phyloP scores from a whole-genome alignment of 1,140 invertebrate genomes.

The Batillaria attramentaria region DNA sequence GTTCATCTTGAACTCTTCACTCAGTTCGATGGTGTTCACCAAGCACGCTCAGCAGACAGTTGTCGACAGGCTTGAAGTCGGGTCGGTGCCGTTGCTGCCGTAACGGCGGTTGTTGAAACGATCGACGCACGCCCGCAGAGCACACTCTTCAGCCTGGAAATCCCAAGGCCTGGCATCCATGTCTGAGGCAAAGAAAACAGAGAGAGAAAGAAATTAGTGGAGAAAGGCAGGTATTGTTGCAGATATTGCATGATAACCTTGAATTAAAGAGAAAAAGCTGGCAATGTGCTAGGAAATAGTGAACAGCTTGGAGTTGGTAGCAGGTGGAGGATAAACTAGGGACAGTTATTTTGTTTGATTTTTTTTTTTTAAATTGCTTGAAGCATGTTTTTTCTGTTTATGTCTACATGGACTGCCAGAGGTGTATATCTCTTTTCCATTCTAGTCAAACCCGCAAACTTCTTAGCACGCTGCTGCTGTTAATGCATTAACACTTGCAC shows the following conservation, averaged over 20 bases:
- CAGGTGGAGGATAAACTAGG: too few species aligned
- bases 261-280: neutral
- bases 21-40: slow-evolving; percentile 83
- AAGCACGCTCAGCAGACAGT: slow-evolving; percentile 87
- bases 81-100: slow-evolving; percentile 70
- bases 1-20: slow-evolving; percentile 95
- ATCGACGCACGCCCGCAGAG: slow-evolving; percentile 92
- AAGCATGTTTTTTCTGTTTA: too few species aligned
- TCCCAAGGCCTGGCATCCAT: slow-evolving; percentile 98
- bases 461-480: neutral
- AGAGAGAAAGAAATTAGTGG: neutral
- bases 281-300: too few species aligned
- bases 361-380: too few species aligned
- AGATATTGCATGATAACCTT: too few species aligned
- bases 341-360: too few species aligned
- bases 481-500: neutral
- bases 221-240: too few species aligned
- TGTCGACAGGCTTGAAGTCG: slow-evolving; percentile 89
- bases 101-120: slow-evolving; percentile 96
- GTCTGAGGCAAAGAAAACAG: slow-evolving; percentile 76
- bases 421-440: too few species aligned
- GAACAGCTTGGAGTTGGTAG: too few species aligned
- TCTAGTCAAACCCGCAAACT: too few species aligned
- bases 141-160: slow-evolving; percentile 98
- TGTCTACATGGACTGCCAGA: too few species aligned